A percentile compares a stretch with the other conserved stretches of the same genome.
Evolutionary conservation across 2,113 vertebrate species (phyloP).

Genomic region (Pituophis catenifer): DNA sequence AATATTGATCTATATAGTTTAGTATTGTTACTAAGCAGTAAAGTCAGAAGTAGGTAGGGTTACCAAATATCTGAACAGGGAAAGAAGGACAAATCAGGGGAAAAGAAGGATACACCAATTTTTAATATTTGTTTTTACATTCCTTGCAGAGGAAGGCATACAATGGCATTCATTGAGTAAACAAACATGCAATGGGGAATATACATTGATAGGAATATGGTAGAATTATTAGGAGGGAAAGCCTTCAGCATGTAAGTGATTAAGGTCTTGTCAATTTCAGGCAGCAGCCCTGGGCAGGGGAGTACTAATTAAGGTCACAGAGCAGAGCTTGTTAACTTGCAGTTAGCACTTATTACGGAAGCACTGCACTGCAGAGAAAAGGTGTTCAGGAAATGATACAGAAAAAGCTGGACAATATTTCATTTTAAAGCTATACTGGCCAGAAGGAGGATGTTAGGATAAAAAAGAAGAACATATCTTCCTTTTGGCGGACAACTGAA

Average conservation of each 20-base stretch:
- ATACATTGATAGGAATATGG: not conserved
- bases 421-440: not conserved
- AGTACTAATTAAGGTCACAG: not conserved
- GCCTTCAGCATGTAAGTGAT: not conserved
- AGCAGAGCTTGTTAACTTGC: not conserved
- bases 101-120: not conserved
- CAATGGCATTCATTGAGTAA: not conserved
- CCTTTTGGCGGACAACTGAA: not conserved
- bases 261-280: not conserved
- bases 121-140: not conserved
- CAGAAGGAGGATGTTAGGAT: not conserved
- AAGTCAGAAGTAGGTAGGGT: not conserved
- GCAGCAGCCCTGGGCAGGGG: not conserved
- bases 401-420: not conserved
- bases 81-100: not conserved
- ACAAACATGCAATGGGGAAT: not conserved
- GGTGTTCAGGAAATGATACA: not conserved
- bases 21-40: not conserved
- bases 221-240: not conserved
- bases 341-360: not conserved
- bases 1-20: not conserved
- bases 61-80: not conserved
- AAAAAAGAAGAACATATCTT: not conserved
- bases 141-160: not conserved
- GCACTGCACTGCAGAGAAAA: not conserved